phyloP scores from a whole-genome alignment of 2,888 invertebrate genomes.

The Troides helena region DNA sequence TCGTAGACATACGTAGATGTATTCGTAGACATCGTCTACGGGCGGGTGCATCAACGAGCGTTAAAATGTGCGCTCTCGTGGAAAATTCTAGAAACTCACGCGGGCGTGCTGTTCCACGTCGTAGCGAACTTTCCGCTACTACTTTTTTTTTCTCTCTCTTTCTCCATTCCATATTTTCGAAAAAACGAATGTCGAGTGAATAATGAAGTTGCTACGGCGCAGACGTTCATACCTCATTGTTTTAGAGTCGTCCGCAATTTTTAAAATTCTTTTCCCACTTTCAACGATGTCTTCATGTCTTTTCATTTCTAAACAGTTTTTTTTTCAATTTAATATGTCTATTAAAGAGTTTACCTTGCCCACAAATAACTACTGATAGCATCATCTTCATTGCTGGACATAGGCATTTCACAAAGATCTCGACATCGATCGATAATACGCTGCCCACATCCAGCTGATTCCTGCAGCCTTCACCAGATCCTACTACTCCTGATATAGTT shows the following conservation, averaged over 20 bases:
- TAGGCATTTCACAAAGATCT: too few species aligned
- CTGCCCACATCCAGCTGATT: too few species aligned
- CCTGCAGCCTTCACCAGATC: too few species aligned
- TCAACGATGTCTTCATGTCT: slow-evolving; percentile 1
- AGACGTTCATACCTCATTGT: slow-evolving; percentile 28
- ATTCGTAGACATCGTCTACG: slow-evolving; percentile 30
- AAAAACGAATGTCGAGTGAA: slow-evolving; percentile 41
- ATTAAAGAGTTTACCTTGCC: too few species aligned
- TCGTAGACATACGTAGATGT: slow-evolving; percentile 20
- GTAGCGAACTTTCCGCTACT: slow-evolving; percentile 49
- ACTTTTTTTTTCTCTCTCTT: slow-evolving; percentile 35
- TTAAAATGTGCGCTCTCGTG: slow-evolving; percentile 54
- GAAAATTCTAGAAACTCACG: slow-evolving; percentile 66
- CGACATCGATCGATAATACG: too few species aligned
- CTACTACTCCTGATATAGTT: too few species aligned
- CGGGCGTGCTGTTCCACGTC: slow-evolving; percentile 51
- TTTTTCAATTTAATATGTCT: too few species aligned
- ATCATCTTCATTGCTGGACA: too few species aligned
- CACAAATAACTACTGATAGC: too few species aligned
- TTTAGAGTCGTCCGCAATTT: slow-evolving; percentile 18
- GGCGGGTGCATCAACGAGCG: slow-evolving; percentile 43
- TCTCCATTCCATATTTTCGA: slow-evolving; percentile 34
- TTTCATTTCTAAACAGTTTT: neutral
- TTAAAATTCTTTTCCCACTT: slow-evolving; percentile 18
- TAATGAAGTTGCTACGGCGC: slow-evolving; percentile 40